Evolutionary conservation across 2,888 invertebrate genomes (phyloP).

Genomic region (Maniola hyperantus): DNA sequence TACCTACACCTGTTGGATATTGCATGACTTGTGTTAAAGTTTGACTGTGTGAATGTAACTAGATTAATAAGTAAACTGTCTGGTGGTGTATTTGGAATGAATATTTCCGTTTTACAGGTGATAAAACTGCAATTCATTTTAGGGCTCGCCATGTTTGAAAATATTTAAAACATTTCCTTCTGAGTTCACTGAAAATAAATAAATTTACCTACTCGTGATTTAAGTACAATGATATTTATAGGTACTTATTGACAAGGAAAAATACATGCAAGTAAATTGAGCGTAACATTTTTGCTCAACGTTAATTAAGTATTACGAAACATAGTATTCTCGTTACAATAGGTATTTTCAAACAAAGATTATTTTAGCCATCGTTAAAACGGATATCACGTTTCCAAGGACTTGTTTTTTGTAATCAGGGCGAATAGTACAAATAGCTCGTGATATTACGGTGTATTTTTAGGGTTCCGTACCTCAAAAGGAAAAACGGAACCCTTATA

Average conservation of each 20-base stretch:
- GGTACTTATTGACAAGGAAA: too few species aligned
- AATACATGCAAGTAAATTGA: too few species aligned
- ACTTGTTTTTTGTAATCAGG: neutral
- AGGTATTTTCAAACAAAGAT: neutral
- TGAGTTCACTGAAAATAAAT: too few species aligned
- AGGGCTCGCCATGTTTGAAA: neutral
- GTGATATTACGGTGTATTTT: neutral
- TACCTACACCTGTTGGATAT: conserved; percentile 36
- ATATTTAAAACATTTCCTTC: neutral
- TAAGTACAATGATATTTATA: too few species aligned
- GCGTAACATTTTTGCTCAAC: neutral
- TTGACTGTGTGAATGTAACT: conserved; percentile 15
- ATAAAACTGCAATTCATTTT: neutral
- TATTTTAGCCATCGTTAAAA: neutral
- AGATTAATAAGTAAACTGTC: neutral
- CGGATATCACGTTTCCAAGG: neutral
- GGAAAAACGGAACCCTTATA: too few species aligned
- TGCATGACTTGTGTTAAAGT: conserved; percentile 32
- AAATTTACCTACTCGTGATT: too few species aligned
- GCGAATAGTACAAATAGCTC: neutral
- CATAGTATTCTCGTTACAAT: neutral
- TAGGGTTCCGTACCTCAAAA: too few species aligned
- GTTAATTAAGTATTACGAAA: neutral
- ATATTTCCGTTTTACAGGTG: neutral
- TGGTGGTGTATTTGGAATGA: neutral